Evolutionary conservation across 2,113 vertebrate genomes (phyloP), one percentile per base, ranked within the genome.

Genomic region (Bagarius yarrelli): DNA sequence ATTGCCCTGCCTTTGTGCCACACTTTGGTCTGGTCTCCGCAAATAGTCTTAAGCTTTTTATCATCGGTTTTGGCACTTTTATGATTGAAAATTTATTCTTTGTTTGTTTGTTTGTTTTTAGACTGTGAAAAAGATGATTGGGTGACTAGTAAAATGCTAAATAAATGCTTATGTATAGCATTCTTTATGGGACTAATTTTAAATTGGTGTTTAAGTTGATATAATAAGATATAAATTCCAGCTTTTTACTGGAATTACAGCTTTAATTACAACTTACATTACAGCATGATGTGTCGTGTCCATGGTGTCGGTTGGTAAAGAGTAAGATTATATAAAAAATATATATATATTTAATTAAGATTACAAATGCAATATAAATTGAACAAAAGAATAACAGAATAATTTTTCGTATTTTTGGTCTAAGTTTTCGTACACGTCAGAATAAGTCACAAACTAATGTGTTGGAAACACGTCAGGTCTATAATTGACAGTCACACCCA

Each of bases 61-160:
- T 70, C 25, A 77, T 57, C 5, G 19, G 71, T 72, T 47, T 64
- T 52, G 66, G 73, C 77, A 83, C 47, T 71, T 83, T 76, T 80
- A 34, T 85, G 64, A 72, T 77, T 78, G 30, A 67, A 64, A n/a
- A 56, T 70, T 53, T 79, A 36, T 73, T 66, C 57, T 67, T 61
- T 80, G n/a, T 63, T 55, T 55, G 44, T 79, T 59, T 44, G 12
- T 44, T 79, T 76, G 55, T 75, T 70, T 79, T 81, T 66, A 81
- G 76, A 83, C 79, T 85, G 81, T 85, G 84, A 85, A 85, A 85
- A 73, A 69, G 69, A 83, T 78, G 76, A 40, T 80, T 71, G 81
- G 61, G 69, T 64, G 79, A 70, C 19, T 44, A 53, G 47, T 40
- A 40, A 61, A 70, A 55, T 66, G 80, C 40, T 78, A 79, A 86